These are phyloP conservation scores for Mellivora capensis DNA, from an alignment of 2,113 vertebrate species.

Conservation along the genomic window DNA sequence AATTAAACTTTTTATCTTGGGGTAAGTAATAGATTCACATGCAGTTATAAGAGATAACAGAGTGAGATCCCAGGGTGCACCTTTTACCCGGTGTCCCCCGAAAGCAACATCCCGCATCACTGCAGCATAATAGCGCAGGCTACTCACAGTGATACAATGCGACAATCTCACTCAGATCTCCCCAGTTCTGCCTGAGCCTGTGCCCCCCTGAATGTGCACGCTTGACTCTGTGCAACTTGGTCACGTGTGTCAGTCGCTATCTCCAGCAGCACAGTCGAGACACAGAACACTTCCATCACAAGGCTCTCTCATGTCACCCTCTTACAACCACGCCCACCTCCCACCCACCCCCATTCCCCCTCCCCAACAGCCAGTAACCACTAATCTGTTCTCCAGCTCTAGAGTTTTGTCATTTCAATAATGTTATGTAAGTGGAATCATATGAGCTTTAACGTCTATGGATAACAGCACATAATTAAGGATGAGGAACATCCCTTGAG, in stretches of 20 bases:
- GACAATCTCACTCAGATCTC: background rate
- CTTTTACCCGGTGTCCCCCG: background rate
- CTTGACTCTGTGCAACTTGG: background rate
- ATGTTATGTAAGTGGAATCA: conserved; percentile 48
- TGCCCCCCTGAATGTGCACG: background rate
- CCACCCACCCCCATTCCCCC: background rate
- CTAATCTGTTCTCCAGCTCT: conserved; percentile 30
- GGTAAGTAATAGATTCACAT: background rate
- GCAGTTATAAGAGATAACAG: background rate
- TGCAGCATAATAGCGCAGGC: background rate
- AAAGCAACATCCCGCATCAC: background rate
- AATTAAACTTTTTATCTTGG: conserved; percentile 42
- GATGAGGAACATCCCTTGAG: background rate
- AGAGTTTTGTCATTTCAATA: conserved; percentile 43
- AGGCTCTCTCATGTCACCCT: background rate
- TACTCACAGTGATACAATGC: background rate
- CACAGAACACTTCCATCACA: background rate
- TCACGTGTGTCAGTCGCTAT: background rate
- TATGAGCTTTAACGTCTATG: background rate
- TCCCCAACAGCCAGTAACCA: background rate
- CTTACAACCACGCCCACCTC: background rate
- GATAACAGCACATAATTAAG: conserved; percentile 46
- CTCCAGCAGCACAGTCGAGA: background rate
- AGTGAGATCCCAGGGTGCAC: background rate
- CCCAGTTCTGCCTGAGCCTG: background rate